Percentiles rank a stretch among this genome's conserved stretches.
Conservation (phyloP, 2,113 vertebrate genomes). For the Hystrix cristata region DNA sequence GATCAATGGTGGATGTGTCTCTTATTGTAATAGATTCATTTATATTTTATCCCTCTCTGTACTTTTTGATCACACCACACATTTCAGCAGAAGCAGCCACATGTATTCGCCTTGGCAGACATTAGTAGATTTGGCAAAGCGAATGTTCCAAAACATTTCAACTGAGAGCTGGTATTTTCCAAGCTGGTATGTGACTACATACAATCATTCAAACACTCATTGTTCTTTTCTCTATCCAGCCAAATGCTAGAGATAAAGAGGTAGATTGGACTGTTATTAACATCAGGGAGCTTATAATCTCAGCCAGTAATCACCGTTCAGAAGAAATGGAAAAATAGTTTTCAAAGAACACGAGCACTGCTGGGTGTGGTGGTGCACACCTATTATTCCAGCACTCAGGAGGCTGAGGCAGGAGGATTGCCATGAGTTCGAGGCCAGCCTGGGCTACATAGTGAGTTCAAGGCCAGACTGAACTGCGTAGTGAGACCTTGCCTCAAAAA, state of each 20-base stretch:
- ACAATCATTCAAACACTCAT: background rate
- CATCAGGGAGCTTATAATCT: background rate
- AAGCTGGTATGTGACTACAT: background rate
- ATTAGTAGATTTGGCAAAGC: background rate
- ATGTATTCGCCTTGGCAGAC: background rate
- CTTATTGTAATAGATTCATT: background rate
- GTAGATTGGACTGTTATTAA: background rate
- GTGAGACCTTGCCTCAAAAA: too few species aligned
- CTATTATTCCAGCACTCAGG: too few species aligned
- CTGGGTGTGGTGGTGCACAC: too few species aligned
- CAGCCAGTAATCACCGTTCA: background rate
- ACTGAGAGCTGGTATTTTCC: background rate
- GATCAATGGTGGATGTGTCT: background rate
- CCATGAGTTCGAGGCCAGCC: too few species aligned
- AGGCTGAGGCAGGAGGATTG: too few species aligned
- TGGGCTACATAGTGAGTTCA: too few species aligned
- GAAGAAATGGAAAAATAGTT: background rate
- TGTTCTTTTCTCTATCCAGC: background rate
- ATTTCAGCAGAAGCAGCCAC: background rate
- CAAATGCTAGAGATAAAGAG: background rate
- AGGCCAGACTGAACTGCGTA: too few species aligned
- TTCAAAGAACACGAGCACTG: background rate
- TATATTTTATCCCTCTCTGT: background rate
- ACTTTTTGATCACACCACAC: background rate
- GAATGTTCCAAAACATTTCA: background rate